Percentiles rank a stretch among this genome's conserved stretches.
Conservation (phyloP, 2,797 vertebrate species). For the Falco naumanni region DNA sequence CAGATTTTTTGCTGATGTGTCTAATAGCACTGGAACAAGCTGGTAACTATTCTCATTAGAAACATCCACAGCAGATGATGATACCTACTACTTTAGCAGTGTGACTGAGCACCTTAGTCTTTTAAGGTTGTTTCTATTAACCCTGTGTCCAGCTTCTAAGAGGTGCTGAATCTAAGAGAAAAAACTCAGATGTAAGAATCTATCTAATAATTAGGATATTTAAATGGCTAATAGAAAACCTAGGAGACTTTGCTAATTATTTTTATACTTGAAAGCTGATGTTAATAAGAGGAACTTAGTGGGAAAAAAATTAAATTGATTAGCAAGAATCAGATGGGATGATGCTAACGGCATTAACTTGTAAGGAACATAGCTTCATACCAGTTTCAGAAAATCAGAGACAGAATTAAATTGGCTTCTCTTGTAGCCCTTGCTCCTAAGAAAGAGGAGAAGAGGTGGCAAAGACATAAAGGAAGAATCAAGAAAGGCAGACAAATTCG, state of each 20-base stretch:
- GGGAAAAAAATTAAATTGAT: neutral
- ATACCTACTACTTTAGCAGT: neutral
- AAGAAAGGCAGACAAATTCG: neutral
- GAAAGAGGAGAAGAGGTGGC: neutral
- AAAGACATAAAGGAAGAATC: neutral
- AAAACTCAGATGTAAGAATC: neutral
- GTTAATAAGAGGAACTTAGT: neutral
- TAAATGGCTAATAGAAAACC: neutral
- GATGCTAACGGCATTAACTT: neutral
- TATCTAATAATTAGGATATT: neutral
- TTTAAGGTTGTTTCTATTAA: slow-evolving; percentile 13
- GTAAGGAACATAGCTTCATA: neutral
- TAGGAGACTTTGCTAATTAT: neutral
- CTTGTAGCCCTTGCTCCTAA: neutral
- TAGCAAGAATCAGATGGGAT: neutral
- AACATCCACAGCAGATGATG: neutral
- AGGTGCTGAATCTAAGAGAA: neutral
- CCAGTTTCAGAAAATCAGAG: neutral
- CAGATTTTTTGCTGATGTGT: neutral
- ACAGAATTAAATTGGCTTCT: neutral
- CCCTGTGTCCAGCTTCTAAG: neutral
- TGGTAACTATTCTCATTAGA: neutral
- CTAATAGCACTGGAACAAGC: neutral
- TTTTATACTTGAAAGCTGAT: neutral
- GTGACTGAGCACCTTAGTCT: neutral